phyloP scores from a whole-genome alignment of 35 echinoderm and acorn worm genomes.

The Acanthaster planci region DNA sequence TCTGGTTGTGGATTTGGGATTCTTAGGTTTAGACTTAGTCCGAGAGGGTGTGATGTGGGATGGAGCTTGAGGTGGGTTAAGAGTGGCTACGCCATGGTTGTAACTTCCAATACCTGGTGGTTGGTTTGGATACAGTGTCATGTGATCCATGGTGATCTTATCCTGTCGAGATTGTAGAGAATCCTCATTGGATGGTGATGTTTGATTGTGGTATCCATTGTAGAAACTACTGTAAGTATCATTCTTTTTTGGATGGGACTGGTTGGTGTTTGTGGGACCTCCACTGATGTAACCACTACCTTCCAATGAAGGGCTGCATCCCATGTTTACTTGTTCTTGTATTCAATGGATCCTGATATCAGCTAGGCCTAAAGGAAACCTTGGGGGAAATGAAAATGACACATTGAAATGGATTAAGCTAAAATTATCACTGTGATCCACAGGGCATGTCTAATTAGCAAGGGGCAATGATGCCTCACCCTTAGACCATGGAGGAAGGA shows the following conservation, averaged over 20 bases:
- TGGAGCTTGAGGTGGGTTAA: neutral
- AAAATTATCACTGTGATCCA: too few relatives aligned
- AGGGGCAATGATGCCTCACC: too few relatives aligned
- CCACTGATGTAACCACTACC: too few relatives aligned
- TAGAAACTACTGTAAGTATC: neutral
- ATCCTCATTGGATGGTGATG: neutral
- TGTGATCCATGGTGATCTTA: neutral
- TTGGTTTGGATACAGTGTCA: conserved; percentile 3
- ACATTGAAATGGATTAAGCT: too few relatives aligned
- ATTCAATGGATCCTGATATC: too few relatives aligned
- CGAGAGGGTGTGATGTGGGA: neutral
- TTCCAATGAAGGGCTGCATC: neutral
- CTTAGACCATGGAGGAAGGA: too few relatives aligned
- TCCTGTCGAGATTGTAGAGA: neutral
- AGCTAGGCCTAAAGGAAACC: too few relatives aligned
- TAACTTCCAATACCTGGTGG: conserved; percentile 4
- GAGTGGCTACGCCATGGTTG: neutral
- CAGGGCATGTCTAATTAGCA: too few relatives aligned
- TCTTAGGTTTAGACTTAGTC: neutral
- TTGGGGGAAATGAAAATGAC: too few relatives aligned
- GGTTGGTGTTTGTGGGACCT: neutral
- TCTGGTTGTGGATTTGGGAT: neutral
- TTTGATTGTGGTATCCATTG: neutral
- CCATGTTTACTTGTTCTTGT: neutral
- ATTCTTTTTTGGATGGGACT: neutral